These are phyloP conservation scores for Myotis brandtii DNA, from an alignment of 2,113 vertebrate species.

Conservation along the genomic window DNA sequence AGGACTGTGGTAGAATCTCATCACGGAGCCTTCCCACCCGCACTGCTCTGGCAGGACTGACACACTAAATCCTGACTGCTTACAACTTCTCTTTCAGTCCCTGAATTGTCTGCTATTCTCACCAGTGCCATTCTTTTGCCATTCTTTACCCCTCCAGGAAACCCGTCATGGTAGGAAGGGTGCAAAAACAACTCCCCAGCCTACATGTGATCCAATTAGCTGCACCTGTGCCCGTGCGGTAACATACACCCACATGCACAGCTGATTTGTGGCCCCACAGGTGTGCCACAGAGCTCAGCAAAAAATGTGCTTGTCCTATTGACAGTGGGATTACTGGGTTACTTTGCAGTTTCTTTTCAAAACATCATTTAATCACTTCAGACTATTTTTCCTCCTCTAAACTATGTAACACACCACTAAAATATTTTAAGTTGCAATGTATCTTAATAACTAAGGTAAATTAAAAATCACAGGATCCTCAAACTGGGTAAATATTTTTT, in stretches of 20 bases:
- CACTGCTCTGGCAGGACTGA: background rate
- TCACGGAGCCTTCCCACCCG: background rate
- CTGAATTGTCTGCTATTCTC: background rate
- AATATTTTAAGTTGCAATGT: background rate
- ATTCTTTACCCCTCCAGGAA: background rate
- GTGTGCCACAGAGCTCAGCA: background rate
- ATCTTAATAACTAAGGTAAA: background rate
- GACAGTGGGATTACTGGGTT: background rate
- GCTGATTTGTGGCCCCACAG: background rate
- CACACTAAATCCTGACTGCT: background rate
- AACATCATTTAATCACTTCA: background rate
- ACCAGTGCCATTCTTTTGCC: background rate
- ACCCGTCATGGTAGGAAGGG: background rate
- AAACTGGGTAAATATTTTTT: background rate
- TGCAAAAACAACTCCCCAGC: background rate
- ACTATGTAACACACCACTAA: background rate
- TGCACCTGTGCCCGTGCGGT: fast-evolving
- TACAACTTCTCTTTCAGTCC: background rate
- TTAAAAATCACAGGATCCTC: background rate
- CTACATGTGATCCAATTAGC: background rate
- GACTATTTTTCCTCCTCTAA: background rate
- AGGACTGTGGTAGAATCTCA: background rate
- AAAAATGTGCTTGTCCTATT: background rate
- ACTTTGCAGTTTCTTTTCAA: background rate
- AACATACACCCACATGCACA: background rate